These are phyloP conservation scores for Drosophila arawakana DNA, from an alignment of 1,140 invertebrate genomes.

Conservation along the genomic window DNA sequence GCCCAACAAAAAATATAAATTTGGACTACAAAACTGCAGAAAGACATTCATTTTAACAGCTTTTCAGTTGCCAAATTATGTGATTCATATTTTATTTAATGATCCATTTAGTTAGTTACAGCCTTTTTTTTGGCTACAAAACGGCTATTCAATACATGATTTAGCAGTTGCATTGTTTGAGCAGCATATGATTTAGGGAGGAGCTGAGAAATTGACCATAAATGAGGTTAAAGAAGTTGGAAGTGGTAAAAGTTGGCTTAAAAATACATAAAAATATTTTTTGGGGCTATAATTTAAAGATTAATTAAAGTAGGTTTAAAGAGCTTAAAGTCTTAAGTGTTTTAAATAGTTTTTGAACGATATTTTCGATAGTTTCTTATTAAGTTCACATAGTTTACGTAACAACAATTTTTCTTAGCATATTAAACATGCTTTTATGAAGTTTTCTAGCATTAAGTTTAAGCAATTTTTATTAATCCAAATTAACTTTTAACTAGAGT, in stretches of 20 bases:
- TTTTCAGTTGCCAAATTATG: conserved; percentile 36
- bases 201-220: not conserved
- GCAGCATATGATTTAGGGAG: not conserved
- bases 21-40: not conserved
- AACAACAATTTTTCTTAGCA: too few relatives aligned
- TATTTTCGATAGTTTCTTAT: too few relatives aligned
- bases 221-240: not conserved
- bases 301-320: too few relatives aligned
- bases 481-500: not conserved
- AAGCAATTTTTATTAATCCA: not conserved
- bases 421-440: too few relatives aligned
- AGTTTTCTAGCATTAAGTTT: not conserved
- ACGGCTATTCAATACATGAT: not conserved
- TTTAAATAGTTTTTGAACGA: too few relatives aligned
- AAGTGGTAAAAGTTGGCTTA: too few relatives aligned
- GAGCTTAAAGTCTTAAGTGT: too few relatives aligned
- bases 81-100: conserved; percentile 42
- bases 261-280: too few relatives aligned
- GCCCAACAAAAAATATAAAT: not conserved
- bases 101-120: conserved; percentile 14
- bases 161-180: conserved; percentile 2
- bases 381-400: too few relatives aligned
- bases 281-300: too few relatives aligned
- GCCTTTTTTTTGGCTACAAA: conserved; percentile 1
- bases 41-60: conserved; percentile 31